These are phyloP conservation scores for Anarsia innoxiella DNA, from an alignment of 2,888 invertebrate genomes.

Conservation along the genomic window DNA sequence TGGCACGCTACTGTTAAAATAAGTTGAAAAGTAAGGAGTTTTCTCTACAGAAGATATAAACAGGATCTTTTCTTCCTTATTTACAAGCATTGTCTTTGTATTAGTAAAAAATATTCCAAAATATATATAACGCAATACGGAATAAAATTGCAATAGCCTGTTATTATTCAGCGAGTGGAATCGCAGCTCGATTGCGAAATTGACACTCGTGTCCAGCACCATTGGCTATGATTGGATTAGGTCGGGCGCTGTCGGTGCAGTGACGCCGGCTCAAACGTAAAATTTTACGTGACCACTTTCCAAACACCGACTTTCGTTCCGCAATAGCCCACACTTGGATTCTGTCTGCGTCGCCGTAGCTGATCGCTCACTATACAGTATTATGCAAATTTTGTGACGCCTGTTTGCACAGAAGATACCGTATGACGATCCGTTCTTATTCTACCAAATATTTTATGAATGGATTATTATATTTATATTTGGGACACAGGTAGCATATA, in stretches of 20 bases:
- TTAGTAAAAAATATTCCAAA: constrained; percentile 3
- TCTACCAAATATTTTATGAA: no score
- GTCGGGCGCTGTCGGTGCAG: constrained; percentile 58
- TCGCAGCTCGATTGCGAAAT: constrained; percentile 46
- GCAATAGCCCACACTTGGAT: constrained; percentile 53
- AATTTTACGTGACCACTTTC: constrained; percentile 74
- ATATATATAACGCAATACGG: no score
- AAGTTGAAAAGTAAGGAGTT: no score
- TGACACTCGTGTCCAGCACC: constrained; percentile 60
- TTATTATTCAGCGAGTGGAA: constrained; percentile 5
- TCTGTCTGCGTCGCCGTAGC: constrained; percentile 30
- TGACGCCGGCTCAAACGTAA: constrained; percentile 66
- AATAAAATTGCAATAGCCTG: constrained; percentile 7
- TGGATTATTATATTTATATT: no score
- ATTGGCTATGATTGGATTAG: constrained; percentile 71
- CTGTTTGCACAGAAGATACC: constrained; percentile 34
- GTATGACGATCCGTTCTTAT: constrained; percentile 26
- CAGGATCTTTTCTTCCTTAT: no score
- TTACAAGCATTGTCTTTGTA: no score
- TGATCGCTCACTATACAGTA: constrained; percentile 47
- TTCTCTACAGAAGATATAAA: no score
- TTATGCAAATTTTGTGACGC: constrained; percentile 56
- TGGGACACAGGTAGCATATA: no score
- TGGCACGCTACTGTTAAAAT: no score
- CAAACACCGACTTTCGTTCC: constrained; percentile 56